Percentiles rank a stretch among this genome's conserved stretches.
Conservation (phyloP, 2,113 vertebrate species). For the Chlamydotis undulata region DNA sequence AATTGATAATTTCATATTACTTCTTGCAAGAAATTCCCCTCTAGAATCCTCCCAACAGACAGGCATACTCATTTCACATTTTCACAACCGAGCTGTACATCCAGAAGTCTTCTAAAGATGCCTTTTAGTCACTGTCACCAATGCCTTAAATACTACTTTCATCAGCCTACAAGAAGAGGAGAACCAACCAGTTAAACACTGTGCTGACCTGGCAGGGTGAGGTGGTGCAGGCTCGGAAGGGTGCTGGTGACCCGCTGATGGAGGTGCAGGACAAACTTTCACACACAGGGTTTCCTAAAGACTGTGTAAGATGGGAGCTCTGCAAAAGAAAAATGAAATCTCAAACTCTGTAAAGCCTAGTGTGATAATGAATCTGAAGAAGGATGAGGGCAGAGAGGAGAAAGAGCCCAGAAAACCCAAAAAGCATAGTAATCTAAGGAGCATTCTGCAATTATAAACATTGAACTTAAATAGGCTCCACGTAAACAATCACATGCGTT, state of each 20-base stretch:
- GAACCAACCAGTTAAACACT: conserved; percentile 43
- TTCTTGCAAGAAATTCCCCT: neutral
- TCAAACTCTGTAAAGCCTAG: neutral
- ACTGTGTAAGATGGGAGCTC: conserved; percentile 19
- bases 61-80: neutral
- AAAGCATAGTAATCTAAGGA: neutral
- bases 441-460: neutral
- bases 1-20: neutral
- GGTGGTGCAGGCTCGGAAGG: neutral
- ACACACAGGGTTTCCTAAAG: conserved; percentile 30
- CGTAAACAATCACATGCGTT: neutral
- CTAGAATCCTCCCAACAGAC: neutral
- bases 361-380: neutral
- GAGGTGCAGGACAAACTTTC: conserved; percentile 7
- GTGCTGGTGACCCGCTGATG: neutral
- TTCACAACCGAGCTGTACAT: neutral
- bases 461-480: too few relatives aligned
- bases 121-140: neutral
- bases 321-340: neutral
- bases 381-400: neutral
- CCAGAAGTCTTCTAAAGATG: neutral
- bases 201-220: conserved; percentile 26
- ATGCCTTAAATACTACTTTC: neutral
- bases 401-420: neutral
- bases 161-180: neutral